Base-by-base conservation (phyloP, 2,888 invertebrate genomes). In the Parelbella ahira region DNA sequence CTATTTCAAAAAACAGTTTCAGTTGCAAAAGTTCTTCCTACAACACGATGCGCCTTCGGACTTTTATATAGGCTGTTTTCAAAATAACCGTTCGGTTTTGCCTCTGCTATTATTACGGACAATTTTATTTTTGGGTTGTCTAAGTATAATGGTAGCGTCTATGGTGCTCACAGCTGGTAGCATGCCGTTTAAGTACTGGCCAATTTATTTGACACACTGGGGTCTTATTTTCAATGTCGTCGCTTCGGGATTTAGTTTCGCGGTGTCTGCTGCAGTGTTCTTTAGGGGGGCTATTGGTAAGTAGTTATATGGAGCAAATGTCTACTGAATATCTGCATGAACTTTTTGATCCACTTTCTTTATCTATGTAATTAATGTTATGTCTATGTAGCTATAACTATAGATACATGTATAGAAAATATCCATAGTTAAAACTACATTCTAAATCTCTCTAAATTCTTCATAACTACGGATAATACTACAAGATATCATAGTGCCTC, bases 201-300 rank as follows among this genome's bases (percentile, higher is more conserved):
- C 64, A n/a, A 71, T 81, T 46, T 84, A 65, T 36, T 52, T 86
- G 51, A 86, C 84, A 5, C 80, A 82, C 44, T 86, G 84, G 84
- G 84, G 84, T 1, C 41, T 84, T 0, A 0, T 76, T 0, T 50
- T 77, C 1, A 80, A 75, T 21, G 63, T 74, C 2, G 39, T 68
- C 0, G 60, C 76, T 3, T 56, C 77, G 7, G 70, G 63, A 19
- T 57, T 75, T 10, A 79, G 67, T 2, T 62, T 69, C 10, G 50
- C 50, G 1, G 59, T 82, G 3, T 83, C 83, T 4, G 33, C 60
- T 2, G 45, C 36, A 42, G 73, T 63, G 1, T 68, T 57, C 45
- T 28, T 58, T 0, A 49, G 46, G 20, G 77, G 73, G 54, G 58
- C 68, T 7, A 59, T 68, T 20, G 81, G 84, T 86, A 57, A 76